These are phyloP conservation scores for Glandiceps talaboti DNA, from an alignment of 53 echinoderm and acorn worm species.

Conservation along the genomic window DNA sequence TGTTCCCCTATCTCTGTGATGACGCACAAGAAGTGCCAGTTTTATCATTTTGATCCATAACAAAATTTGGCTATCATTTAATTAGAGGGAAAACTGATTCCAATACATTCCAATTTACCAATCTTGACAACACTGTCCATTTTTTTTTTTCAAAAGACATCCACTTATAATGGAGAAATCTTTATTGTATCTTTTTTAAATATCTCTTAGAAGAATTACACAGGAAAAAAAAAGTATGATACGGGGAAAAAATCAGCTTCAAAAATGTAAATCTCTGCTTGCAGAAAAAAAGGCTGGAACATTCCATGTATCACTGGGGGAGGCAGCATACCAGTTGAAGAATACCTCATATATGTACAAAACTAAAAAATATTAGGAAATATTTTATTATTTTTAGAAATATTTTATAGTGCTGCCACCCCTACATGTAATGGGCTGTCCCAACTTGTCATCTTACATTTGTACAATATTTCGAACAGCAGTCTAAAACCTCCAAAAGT, in stretches of 20 bases:
- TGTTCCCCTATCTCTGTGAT: too few species aligned
- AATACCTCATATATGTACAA: not conserved
- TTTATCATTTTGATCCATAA: too few species aligned
- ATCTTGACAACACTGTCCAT: too few species aligned
- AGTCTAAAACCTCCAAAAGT: too few species aligned
- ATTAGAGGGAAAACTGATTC: too few species aligned
- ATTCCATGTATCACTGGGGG: not conserved
- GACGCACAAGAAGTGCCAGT: too few species aligned
- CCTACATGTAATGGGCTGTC: not conserved
- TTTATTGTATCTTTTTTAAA: too few species aligned
- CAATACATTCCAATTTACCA: too few species aligned
- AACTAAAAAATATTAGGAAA: not conserved
- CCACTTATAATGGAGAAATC: not conserved
- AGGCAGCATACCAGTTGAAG: not conserved
- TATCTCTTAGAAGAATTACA: not conserved
- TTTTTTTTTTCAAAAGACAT: too few species aligned
- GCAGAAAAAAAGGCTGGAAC: not conserved
- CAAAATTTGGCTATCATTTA: too few species aligned
- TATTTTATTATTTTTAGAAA: not conserved
- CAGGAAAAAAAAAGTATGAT: not conserved
- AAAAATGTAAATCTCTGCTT: not conserved
- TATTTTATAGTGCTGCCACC: not conserved
- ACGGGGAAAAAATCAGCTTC: not conserved
- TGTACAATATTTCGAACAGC: not conserved
- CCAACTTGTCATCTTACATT: not conserved